Evolutionary conservation across 1,140 invertebrate genomes (phyloP), one percentile per base, ranked within the genome.

Genomic region (Monochamus saltuarius): DNA sequence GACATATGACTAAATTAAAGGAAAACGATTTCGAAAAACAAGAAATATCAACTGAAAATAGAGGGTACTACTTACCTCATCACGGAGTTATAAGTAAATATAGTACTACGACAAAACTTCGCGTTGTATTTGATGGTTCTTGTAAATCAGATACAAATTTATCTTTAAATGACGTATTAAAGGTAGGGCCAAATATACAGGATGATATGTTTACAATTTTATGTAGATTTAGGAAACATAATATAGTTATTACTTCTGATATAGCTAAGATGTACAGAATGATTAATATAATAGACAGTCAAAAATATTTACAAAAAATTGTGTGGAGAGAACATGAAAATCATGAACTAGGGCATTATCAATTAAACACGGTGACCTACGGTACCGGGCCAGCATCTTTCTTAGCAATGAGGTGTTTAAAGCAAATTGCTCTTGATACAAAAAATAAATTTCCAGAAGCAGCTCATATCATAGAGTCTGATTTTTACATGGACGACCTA

Each of bases 21-120:
- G 16, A 37, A 7, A 16, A 10, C n/a, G 36, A 58, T 22, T 14
- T 7, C 8, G 34, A 49, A 4, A 42, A 16, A 7, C 10, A 9
- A 35, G 14, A 57, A 42, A 35, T 8, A 16, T 7, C 13, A 38
- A 8, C 37, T n/a, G 37, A 38, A 38, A 38, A 38, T n/a, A n/a
- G n/a, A 17, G n/a, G 29, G 11, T 70, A 62, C 53, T 80, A 78
- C 64, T 53, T 81, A 7, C 76, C 79, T 7, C 79, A 81, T 68
- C 78, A 79, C 47, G 65, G 62, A 0, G 74, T 81, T 0, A 16
- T 77, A 1, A 66, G 67, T 7, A 66, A 70, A 36, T 50, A 69
- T 1, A 66, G 65, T 17, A 56, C 46, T 0, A 65, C 61, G 9
- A 67, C 63, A 11, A 65, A 59, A 50, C 7, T 59, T 14, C 16